These are phyloP conservation scores for Acanthoscelides obtectus DNA, from an alignment of 2,888 invertebrate genomes.

Conservation along the genomic window DNA sequence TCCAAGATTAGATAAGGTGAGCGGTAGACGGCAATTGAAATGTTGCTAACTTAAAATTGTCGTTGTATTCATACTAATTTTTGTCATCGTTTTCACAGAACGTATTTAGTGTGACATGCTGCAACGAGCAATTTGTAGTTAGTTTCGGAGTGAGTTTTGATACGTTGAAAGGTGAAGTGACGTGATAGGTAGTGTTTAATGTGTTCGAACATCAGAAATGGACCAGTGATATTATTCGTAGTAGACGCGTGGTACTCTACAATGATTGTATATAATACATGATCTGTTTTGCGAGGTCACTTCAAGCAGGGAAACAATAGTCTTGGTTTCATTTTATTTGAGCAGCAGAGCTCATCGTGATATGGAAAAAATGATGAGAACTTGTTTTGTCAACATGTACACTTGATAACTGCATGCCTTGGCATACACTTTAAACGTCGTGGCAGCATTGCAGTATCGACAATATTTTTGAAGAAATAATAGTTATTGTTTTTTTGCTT, in stretches of 20 bases:
- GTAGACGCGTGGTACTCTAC: not conserved
- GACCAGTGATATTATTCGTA: not conserved
- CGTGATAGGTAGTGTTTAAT: not conserved
- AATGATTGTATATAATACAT: too few relatives aligned
- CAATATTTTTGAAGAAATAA: too few relatives aligned
- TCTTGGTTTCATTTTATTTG: too few relatives aligned
- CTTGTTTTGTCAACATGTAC: too few relatives aligned
- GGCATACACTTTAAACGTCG: too few relatives aligned
- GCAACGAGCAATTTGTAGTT: not conserved
- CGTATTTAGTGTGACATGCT: not conserved
- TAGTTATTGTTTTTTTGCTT: too few relatives aligned
- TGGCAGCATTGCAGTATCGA: too few relatives aligned
- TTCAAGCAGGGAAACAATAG: too few relatives aligned
- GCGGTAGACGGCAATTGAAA: not conserved
- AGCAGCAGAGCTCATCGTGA: too few relatives aligned
- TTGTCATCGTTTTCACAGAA: not conserved
- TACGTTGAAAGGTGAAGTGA: not conserved
- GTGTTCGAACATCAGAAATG: not conserved
- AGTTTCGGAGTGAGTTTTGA: not conserved
- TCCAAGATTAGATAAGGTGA: not conserved
- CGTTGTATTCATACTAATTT: not conserved
- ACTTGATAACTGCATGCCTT: too few relatives aligned
- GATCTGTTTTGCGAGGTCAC: too few relatives aligned
- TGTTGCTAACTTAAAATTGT: not conserved
- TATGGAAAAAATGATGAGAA: too few relatives aligned